Base-by-base conservation (phyloP, 2,888 invertebrate genomes). In the Hypena proboscidalis region DNA sequence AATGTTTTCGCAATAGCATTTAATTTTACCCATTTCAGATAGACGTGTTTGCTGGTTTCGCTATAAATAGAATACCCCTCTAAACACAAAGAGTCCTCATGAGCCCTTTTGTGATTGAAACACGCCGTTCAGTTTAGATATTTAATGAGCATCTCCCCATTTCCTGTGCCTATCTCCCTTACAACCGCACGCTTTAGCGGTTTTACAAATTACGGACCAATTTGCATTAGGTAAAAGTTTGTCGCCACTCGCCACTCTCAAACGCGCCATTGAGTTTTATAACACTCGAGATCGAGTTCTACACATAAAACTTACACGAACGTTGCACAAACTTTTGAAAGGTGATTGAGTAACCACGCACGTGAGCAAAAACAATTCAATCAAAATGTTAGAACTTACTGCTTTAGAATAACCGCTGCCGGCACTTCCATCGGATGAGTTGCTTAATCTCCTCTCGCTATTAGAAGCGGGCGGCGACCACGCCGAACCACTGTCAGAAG, bases 381-480 rank as follows among this genome's bases (percentile, higher is more conserved):
- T 17, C 21, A 34, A 47, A 33, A 38, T 31, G 36, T 25, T 36
- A 42, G 23, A 54, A 89, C 90, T 89, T 75, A 90, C 90, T 70
- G 90, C 80, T 78, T 90, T 90, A 58, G 90, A 90, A 61, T 90
- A 89, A 35, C 90, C 89, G 74, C 90, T 90, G 69, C 90, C 83
- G 45, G 86, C 89, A 73, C 88, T 88, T 65, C 90, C 90, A 84
- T 90, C 90, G 46, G 88, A 88, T 37, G 90, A 90, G 83, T 90
- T 90, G 77, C 90, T 90, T 65, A 90, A 77, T 55, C 90, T 84
- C 76, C 90, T 79, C 77, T 90, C 90, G 74, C 81, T 80, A 71
- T 79, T 84, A 68, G 83, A 80, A 50, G 90, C 87, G 58, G 89
- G 89, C 74, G 90, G 90, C 75, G 89, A 82, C 89, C 90, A 89